Evolutionary conservation across 1,140 invertebrate genomes (phyloP), one percentile per base, ranked within the genome.

Genomic region (Ganaspis sp.): DNA sequence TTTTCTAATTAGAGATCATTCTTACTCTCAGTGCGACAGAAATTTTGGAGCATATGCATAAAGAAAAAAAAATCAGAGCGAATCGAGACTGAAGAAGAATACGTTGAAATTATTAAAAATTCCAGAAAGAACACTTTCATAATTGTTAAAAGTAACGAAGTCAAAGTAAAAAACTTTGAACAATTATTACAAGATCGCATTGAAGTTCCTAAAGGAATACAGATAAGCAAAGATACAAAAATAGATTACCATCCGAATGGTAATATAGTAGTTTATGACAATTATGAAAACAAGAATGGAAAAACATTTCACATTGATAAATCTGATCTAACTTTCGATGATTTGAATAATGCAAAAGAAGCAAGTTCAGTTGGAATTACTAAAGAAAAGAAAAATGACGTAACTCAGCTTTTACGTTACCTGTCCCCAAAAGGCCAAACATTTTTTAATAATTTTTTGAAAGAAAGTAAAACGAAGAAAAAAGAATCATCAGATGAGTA

Each of bases 21-120:
- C 74, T 9, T 80, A 75, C 37, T 71, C 69, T 38, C 54, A 54
- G n/a, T 76, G 71, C n/a, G 54, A 42, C 40, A 42, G 40, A 11
- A 74, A 77, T 70, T 77, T 75, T 37, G 70, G 81, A 4, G 6
- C 80, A 4, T 84, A 83, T 26, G 78, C 71, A 78, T n/a, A 69
- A 77, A 77, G 21, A 80, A 80, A 64, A 78, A 77, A 1, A 42
- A 42, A 37, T 26, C 58, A n/a, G 75, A 81, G 72, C 19, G 45
- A 3, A 80, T 82, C 34, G 77, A 83, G 69, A 80, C 77, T 17
- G 19, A 34, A 9, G 70, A 77, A 45, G 77, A 79, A 71, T 84
- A 82, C 58, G 19, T 77, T 3, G 17, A 82, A 19, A 11, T 84
- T 11, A 76, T 80, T n/a, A 73, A 38, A 75, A 49, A 21, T 23